Conservation (phyloP, 2,113 vertebrate species). For the Anguilla japonica region DNA sequence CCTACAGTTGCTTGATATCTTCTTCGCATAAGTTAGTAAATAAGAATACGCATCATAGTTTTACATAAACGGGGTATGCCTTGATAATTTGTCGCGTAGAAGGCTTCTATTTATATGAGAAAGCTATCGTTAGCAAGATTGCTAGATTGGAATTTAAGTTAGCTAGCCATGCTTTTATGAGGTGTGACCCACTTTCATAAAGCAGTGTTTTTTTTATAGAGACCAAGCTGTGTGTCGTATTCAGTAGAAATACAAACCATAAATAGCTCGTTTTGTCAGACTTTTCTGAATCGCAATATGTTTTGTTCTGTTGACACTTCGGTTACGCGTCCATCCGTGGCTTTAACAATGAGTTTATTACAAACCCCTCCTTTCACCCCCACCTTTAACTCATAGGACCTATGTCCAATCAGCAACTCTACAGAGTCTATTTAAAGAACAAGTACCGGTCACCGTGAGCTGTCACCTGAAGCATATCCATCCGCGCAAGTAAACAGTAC, state of each 20-base stretch:
- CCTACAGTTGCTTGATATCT: not conserved
- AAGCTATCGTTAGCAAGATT: not conserved
- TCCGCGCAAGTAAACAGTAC: constrained; percentile 46
- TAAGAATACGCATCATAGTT: not conserved
- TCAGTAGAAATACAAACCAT: not conserved
- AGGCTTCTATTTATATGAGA: not conserved
- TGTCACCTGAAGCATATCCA: constrained; percentile 48
- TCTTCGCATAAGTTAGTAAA: not conserved
- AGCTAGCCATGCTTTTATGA: not conserved
- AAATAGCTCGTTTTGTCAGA: not conserved
- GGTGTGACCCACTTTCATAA: not conserved
- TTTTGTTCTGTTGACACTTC: not conserved
- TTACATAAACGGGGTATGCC: not conserved
- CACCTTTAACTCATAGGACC: constrained; percentile 11
- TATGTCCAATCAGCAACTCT: constrained; percentile 42
- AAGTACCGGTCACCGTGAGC: constrained; percentile 64
- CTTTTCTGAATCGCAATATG: not conserved
- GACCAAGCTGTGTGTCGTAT: not conserved
- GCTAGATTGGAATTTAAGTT: not conserved
- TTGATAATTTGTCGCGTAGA: not conserved
- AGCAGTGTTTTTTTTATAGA: not conserved
- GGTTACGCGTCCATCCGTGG: not conserved
- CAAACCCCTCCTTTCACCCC: constrained; percentile 28
- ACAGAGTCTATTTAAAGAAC: constrained; percentile 78
- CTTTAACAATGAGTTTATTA: constrained; percentile 27